Percentiles rank a stretch among this genome's conserved stretches.
phyloP scores from a whole-genome alignment of 2,888 invertebrate genomes.

The Conus canariensis region DNA sequence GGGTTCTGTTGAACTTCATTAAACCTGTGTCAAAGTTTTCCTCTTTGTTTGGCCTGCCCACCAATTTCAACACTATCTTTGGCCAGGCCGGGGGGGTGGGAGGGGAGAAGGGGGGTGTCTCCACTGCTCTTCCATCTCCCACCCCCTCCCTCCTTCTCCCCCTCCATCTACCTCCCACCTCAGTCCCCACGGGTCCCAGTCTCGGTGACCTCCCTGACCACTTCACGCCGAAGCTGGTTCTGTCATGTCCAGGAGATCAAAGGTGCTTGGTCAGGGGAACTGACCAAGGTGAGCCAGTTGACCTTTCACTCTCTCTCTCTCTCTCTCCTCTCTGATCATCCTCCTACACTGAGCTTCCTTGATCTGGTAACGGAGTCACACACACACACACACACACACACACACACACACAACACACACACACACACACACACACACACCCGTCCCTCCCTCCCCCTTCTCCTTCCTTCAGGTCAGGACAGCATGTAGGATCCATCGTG shows the following conservation, averaged over 20 bases:
- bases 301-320: constrained; percentile 25
- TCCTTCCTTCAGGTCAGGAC: no score
- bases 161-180: neutral
- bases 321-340: constrained; percentile 3
- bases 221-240: neutral
- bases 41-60: no score
- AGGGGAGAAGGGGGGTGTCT: no score
- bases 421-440: neutral
- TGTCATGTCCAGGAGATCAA: neutral
- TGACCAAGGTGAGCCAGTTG: no score
- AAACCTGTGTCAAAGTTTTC: no score
- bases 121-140: neutral
- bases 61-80: no score
- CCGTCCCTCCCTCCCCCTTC: no score
- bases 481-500: no score
- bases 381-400: neutral
- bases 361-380: no score
- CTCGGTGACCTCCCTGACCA: neutral
- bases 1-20: no score
- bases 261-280: no score
- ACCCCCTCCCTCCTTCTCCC: neutral
- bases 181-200: neutral
- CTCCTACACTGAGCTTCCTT: neutral
- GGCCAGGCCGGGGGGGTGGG: no score
- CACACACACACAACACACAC: neutral